Evolutionary conservation across 1,140 invertebrate genomes (phyloP).

Genomic region (Spodoptera frugiperda): DNA sequence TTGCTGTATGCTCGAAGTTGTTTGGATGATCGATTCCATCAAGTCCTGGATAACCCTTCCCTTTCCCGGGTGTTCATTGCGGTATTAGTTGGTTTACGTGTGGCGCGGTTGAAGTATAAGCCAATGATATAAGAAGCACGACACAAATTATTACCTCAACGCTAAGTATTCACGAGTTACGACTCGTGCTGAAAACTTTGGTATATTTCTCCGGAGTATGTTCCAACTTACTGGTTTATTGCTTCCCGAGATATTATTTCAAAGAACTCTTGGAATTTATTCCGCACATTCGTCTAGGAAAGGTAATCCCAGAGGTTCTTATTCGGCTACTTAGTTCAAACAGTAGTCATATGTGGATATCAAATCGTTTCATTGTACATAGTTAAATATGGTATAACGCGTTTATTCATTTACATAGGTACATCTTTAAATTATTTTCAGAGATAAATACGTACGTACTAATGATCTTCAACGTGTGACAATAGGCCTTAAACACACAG

Average conservation of each 20-base stretch:
- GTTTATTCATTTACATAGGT: too few species aligned
- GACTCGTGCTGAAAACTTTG: constrained; percentile 72
- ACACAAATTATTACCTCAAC: constrained; percentile 55
- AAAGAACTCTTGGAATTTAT: constrained; percentile 78
- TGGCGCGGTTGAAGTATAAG: constrained; percentile 2
- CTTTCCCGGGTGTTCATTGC: background rate
- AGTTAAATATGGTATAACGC: constrained; percentile 50
- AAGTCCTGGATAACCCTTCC: background rate
- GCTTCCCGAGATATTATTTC: constrained; percentile 79
- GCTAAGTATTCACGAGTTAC: constrained; percentile 65
- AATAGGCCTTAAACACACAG: too few species aligned
- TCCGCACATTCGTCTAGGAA: constrained; percentile 64
- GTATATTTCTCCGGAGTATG: constrained; percentile 70
- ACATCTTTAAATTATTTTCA: too few species aligned
- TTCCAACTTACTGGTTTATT: constrained; percentile 81
- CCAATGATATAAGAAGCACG: constrained; percentile 39
- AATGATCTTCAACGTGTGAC: too few species aligned
- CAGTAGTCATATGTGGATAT: constrained; percentile 56
- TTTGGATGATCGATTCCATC: constrained; percentile 47
- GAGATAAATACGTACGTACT: too few species aligned
- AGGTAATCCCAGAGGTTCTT: constrained; percentile 74
- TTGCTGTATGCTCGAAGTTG: constrained; percentile 54
- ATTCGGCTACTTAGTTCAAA: constrained; percentile 73
- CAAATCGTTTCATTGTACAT: constrained; percentile 56
- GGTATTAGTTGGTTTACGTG: background rate